Percentiles rank a stretch among this genome's conserved stretches.
Conservation (phyloP, 2,113 vertebrate species). For the Ophthalmotilapia sp. region DNA sequence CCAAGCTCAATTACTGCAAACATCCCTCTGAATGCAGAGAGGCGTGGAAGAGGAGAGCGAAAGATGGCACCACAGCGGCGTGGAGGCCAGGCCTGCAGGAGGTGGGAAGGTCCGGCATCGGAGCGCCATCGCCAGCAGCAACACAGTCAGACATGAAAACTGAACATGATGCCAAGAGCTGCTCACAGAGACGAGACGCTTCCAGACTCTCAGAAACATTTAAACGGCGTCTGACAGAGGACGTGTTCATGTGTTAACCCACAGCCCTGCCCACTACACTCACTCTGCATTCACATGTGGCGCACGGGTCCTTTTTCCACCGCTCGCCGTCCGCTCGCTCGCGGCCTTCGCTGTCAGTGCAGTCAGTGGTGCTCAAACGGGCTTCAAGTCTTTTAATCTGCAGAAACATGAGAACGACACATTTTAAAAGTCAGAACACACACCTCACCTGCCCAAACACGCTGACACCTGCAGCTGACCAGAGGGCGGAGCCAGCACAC, state of each 20-base stretch:
- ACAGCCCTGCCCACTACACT: conserved; percentile 26
- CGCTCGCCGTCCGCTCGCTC: conserved; percentile 73
- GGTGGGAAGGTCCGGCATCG: background rate
- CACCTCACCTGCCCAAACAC: background rate
- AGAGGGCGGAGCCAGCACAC: accelerated
- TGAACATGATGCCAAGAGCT: conserved; percentile 2
- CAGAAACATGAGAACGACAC: background rate
- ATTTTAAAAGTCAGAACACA: accelerated
- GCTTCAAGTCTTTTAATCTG: conserved; percentile 95
- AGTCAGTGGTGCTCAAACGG: conserved; percentile 84
- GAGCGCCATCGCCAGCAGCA: background rate
- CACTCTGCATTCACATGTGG: conserved; percentile 88
- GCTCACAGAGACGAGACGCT: background rate
- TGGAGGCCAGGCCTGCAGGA: background rate
- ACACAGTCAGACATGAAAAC: background rate
- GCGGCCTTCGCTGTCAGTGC: conserved; percentile 78
- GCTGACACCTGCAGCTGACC: background rate
- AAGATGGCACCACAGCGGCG: background rate
- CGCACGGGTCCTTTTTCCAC: conserved; percentile 87
- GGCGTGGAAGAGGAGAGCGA: background rate
- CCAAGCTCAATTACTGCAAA: background rate
- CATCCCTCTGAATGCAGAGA: background rate
- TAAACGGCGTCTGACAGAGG: background rate
- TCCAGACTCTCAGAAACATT: background rate
- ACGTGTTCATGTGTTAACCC: background rate